A percentile compares a stretch with the other conserved stretches of the same genome.
These are phyloP conservation scores for Zootoca vivipara DNA, from an alignment of 2,113 vertebrate genomes.

Conservation along the genomic window DNA sequence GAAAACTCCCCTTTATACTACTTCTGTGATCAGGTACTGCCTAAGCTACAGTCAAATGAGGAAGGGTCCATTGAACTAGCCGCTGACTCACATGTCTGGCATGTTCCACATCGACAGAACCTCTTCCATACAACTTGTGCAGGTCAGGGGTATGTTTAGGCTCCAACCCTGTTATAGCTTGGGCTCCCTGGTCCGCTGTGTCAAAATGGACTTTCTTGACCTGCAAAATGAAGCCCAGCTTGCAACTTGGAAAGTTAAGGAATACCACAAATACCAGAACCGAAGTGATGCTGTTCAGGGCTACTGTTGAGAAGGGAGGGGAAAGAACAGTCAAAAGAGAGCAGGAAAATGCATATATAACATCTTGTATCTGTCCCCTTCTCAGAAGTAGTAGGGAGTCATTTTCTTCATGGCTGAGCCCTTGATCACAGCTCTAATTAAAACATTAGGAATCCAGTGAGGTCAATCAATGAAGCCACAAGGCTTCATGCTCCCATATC, in stretches of 20 bases:
- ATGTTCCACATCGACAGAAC: slow-evolving; percentile 53
- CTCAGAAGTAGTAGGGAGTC: background rate
- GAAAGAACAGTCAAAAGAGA: background rate
- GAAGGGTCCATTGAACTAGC: background rate
- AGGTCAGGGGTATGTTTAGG: slow-evolving; percentile 49
- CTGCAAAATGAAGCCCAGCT: slow-evolving; percentile 33
- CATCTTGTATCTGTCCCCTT: background rate
- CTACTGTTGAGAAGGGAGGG: background rate
- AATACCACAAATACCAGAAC: too few species aligned
- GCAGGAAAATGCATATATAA: background rate
- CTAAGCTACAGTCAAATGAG: background rate
- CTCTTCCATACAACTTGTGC: slow-evolving; percentile 45
- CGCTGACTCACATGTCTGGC: slow-evolving; percentile 56
- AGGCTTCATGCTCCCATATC: background rate
- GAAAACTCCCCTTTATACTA: background rate
- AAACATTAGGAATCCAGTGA: background rate
- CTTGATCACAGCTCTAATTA: background rate
- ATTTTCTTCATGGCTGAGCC: background rate
- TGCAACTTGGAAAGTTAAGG: background rate
- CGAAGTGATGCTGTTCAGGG: background rate
- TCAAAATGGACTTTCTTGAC: slow-evolving; percentile 71
- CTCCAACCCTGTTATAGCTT: slow-evolving; percentile 55
- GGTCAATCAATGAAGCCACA: background rate
- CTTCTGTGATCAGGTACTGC: background rate
- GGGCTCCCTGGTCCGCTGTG: slow-evolving; percentile 59